Base-by-base conservation (phyloP, 2,113 vertebrate species). In the Centropristis striata region DNA sequence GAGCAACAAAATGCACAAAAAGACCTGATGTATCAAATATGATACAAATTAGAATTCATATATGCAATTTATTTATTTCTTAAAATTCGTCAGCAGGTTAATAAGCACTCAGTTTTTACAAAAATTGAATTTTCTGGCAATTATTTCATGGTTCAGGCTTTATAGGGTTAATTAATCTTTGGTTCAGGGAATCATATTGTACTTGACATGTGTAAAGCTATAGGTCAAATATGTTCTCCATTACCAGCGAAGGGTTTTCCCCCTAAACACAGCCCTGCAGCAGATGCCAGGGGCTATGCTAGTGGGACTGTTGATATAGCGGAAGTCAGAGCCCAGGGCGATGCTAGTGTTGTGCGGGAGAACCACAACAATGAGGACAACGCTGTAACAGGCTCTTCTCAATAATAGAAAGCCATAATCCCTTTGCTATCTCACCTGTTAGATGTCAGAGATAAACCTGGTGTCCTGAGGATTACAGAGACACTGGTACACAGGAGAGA, bases 391-490 rank as follows among this genome's bases (percentile, higher is more conserved):
- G 80, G 64, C 61, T 85, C 76, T 54, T 67, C 63, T 78, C 61
- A 57, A 49, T 81, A 83, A 88, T 61, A 57, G 70, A 71, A 71
- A 77, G 73, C 58, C 64, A 65, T 92, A 92, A 89, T 89, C 83
- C 86, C 63, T 44, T 53, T 36, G 60, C 85, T 88, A 91, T 90
- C 85, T 70, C 80, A 85, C 83, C 77, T 87, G 76, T 88, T 79
- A 88, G 84, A 88, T 80, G 74, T 61, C 66, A 84, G 37, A 77
- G 86, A 84, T 87, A 91, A 90, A 86, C 64, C 46, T 64, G 86
- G 58, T 83, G 74, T 88, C 39, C 23, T 21, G 67, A 67, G 84
- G 86, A 90, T 92, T 91, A 88, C 7, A 74, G 39, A 81, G 78
- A 74, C 32, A 67, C 67, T 18, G 21, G 49, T 60, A 75, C 54